phyloP scores from a whole-genome alignment of 2,888 invertebrate genomes.

The Acleris emargana region DNA sequence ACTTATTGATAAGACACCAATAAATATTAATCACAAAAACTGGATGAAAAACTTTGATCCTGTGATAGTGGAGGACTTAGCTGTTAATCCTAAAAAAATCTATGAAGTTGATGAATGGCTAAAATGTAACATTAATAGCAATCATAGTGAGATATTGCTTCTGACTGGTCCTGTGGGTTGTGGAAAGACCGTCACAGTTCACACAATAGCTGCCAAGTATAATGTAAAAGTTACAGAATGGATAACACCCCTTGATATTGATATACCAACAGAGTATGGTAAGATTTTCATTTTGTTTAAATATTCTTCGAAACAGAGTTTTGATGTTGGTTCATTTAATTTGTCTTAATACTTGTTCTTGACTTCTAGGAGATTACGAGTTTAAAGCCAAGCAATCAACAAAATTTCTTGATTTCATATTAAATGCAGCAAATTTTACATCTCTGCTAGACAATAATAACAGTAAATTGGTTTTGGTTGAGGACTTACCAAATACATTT shows the following conservation, averaged over 20 bases:
- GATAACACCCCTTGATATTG: conserved; percentile 91
- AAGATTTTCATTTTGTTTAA: conserved; percentile 20
- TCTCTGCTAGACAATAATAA: conserved; percentile 81
- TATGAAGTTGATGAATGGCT: conserved; percentile 89
- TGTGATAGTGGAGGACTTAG: conserved; percentile 84
- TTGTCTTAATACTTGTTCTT: not conserved
- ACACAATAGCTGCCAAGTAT: conserved; percentile 86
- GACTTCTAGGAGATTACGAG: conserved; percentile 70
- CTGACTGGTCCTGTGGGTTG: conserved; percentile 93
- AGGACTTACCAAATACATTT: conserved; percentile 93
- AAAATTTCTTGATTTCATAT: conserved; percentile 89
- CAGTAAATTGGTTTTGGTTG: conserved; percentile 87
- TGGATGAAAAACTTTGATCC: conserved; percentile 87
- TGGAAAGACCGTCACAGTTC: conserved; percentile 91
- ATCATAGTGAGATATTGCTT: conserved; percentile 84
- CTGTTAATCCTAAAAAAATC: conserved; percentile 89
- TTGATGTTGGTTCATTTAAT: not conserved
- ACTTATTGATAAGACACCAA: conserved; percentile 9
- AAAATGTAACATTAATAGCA: conserved; percentile 56
- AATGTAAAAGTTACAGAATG: conserved; percentile 88
- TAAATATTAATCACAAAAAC: conserved; percentile 63
- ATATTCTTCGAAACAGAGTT: not conserved
- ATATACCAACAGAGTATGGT: conserved; percentile 82
- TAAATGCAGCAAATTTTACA: conserved; percentile 90
- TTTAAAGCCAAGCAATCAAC: conserved; percentile 85